Base-by-base conservation (phyloP, 2,113 vertebrate genomes). In the Glareola pratincola region DNA sequence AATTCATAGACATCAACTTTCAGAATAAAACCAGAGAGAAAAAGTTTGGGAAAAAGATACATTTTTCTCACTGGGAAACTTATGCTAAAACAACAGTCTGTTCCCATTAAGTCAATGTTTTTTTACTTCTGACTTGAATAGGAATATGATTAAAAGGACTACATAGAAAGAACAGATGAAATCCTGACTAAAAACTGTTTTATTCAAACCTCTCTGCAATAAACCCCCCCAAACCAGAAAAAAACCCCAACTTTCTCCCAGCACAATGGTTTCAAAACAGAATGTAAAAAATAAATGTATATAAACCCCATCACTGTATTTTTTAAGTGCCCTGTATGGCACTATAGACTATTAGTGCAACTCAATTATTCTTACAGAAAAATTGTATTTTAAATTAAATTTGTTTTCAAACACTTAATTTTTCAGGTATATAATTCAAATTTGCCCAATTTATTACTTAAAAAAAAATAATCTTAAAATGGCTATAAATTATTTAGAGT, bases 81-180 rank as follows among this genome's bases (percentile, higher is more conserved):
- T 53, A 80, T 0, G 1, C 15, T 92, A 85, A 82, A 59, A 76
- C n/a, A 96, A 90, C 76, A 54, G 79, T 57, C 64, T 94, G 77
- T 73, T 95, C 92, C 59, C 71, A 94, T 94, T 96, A 96, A 95
- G 94, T 96, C 90, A 94, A 48, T 56, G 34, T 4, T 78, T 92
- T 84, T 84, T 86, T 74, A 43, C 48, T 90, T 92, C 76, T 72
- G 64, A 89, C 69, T 94, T 85, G 27, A 92, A 81, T 53, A 85
- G 51, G 15, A 94, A 79, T 41, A 76, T 50, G 66, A 95, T 91
- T 91, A 94, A 95, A 93, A 92, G 36, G 48, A 76, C 30, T 80
- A 77, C 43, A 41, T 8, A 51, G 62, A 74, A 97, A 94, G 67
- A 62, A 62, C 4, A 89, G 69, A 84, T 51, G 37, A 97, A 91